Percentiles rank a stretch among this genome's conserved stretches.
These are phyloP conservation scores for Spea multiplicata DNA, from an alignment of 2,113 vertebrate genomes.

Conservation along the genomic window DNA sequence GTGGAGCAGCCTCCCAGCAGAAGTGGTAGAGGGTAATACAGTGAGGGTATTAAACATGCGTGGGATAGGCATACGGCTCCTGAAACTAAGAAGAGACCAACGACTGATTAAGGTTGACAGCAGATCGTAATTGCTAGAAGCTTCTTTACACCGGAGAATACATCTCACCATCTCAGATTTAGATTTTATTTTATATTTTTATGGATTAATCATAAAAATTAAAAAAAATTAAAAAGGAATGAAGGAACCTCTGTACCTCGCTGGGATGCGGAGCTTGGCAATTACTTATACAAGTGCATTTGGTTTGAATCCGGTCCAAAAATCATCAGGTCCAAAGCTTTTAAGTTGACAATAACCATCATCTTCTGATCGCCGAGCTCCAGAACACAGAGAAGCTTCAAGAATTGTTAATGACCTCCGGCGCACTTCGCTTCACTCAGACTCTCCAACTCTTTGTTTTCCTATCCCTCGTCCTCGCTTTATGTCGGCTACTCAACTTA, in stretches of 20 bases:
- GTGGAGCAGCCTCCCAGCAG: too few relatives aligned
- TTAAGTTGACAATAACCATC: slow-evolving; percentile 42
- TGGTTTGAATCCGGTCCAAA: slow-evolving; percentile 20
- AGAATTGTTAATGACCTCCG: slow-evolving; percentile 18
- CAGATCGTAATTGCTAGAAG: not conserved
- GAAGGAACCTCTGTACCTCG: not conserved
- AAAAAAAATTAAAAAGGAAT: too few relatives aligned
- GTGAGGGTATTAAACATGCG: too few relatives aligned
- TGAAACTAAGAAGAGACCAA: too few relatives aligned
- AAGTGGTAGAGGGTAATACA: too few relatives aligned
- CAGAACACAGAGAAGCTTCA: not conserved
- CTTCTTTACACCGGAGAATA: not conserved
- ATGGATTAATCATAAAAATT: slow-evolving; percentile 25
- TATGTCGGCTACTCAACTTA: not conserved
- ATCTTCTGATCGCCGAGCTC: not conserved
- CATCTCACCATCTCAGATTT: not conserved
- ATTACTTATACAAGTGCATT: slow-evolving; percentile 29
- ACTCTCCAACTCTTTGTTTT: not conserved
- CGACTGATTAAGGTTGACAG: too few relatives aligned
- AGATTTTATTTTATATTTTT: slow-evolving; percentile 11
- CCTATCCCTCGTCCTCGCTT: not conserved
- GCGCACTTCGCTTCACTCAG: not conserved
- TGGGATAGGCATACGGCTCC: too few relatives aligned
- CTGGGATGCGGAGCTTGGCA: slow-evolving; percentile 24
- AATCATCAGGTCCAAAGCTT: slow-evolving; percentile 28